Conservation (phyloP, 2,113 vertebrate genomes). For the Anoura caudifer region DNA sequence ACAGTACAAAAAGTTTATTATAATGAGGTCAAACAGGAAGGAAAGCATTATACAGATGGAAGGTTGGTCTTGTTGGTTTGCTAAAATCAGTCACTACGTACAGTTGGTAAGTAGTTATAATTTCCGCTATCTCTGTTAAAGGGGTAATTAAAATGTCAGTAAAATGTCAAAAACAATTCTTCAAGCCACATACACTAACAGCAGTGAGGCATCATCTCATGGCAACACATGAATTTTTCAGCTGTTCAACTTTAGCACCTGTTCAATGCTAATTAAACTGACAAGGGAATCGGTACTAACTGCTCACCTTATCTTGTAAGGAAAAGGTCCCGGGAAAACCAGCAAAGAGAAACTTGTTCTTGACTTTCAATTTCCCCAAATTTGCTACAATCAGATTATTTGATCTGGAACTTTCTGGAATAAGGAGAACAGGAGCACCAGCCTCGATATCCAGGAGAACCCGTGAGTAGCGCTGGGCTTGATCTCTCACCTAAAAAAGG, state of each 20-base stretch:
- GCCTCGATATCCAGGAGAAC: slow-evolving; percentile 95
- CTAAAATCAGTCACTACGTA: neutral
- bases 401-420: slow-evolving; percentile 95
- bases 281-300: slow-evolving; percentile 77
- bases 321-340: slow-evolving; percentile 91
- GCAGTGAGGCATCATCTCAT: neutral
- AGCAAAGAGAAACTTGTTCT: slow-evolving; percentile 91
- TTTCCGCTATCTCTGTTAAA: neutral
- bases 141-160: neutral
- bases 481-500: slow-evolving; percentile 88
- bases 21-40: neutral
- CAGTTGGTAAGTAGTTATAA: neutral
- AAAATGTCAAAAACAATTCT: neutral
- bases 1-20: neutral
- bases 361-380: slow-evolving; percentile 93
- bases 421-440: slow-evolving; percentile 94
- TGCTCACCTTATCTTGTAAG: slow-evolving; percentile 93
- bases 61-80: neutral
- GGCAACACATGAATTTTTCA: neutral
- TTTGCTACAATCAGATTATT: slow-evolving; percentile 94
- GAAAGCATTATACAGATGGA: neutral
- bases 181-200: neutral
- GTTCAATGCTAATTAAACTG: neutral
- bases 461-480: slow-evolving; percentile 90
- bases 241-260: no score